phyloP scores from a whole-genome alignment of 1,140 invertebrate species.

The Pseudomyrmex gracilis region DNA sequence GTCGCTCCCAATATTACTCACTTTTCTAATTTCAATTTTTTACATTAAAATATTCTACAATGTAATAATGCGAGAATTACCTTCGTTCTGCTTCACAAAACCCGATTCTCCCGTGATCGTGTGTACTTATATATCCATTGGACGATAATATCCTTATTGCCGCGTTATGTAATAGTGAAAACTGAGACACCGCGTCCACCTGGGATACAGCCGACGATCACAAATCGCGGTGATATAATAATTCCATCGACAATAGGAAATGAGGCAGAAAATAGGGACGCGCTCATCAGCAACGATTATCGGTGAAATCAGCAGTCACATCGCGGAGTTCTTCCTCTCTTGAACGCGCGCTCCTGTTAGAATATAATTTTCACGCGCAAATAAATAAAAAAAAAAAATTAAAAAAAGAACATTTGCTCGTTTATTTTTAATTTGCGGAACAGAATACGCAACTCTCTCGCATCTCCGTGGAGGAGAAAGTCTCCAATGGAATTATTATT shows the following conservation, averaged over 20 bases:
- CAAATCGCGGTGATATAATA: constrained; percentile 51
- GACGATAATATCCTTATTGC: constrained; percentile 45
- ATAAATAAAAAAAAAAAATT: background rate
- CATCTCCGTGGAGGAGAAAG: background rate
- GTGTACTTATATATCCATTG: background rate
- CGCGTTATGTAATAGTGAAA: constrained; percentile 62
- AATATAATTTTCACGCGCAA: too few relatives aligned
- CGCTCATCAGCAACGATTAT: constrained; percentile 34
- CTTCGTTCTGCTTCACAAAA: constrained; percentile 19
- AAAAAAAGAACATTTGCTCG: background rate
- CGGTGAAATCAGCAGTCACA: constrained; percentile 14
- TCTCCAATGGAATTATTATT: background rate
- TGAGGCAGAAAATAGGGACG: constrained; percentile 31
- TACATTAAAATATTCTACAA: background rate
- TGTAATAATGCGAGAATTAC: background rate
- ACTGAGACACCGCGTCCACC: constrained; percentile 21
- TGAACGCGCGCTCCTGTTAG: background rate
- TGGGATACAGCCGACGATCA: background rate
- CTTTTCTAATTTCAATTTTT: background rate
- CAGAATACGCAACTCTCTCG: background rate
- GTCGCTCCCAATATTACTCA: too few relatives aligned
- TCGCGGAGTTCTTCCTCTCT: background rate
- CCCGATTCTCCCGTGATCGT: constrained; percentile 8
- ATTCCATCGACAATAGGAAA: background rate
- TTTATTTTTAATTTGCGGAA: background rate